These are phyloP conservation scores for Condylura cristata DNA, from an alignment of 2,113 vertebrate species.

Conservation along the genomic window DNA sequence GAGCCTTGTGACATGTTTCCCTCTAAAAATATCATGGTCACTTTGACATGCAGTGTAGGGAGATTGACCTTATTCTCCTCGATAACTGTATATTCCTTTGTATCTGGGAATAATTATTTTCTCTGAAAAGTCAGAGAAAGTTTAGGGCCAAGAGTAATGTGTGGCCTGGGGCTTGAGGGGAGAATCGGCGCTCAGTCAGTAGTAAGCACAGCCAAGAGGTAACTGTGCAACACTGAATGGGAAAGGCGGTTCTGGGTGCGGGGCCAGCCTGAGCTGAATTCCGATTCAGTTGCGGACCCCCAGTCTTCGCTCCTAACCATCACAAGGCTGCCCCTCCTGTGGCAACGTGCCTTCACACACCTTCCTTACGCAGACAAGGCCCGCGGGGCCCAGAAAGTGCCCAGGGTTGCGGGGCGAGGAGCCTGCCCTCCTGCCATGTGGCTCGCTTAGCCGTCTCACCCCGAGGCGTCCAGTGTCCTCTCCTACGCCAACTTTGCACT, in stretches of 20 bases:
- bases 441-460: not conserved
- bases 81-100: not conserved
- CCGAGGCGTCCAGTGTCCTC: not conserved
- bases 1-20: not conserved
- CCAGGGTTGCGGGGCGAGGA: not conserved
- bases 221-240: not conserved
- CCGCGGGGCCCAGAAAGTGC: not conserved
- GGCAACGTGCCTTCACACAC: not conserved
- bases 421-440: not conserved
- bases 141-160: not conserved
- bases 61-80: not conserved
- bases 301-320: not conserved
- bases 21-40: not conserved
- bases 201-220: not conserved
- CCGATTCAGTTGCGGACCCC: too few relatives aligned
- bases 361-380: not conserved
- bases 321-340: too few relatives aligned
- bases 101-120: slow-evolving; percentile 11
- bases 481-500: not conserved
- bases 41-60: not conserved
- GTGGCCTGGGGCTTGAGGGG: not conserved
- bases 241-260: not conserved
- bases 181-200: not conserved
- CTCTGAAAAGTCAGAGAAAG: slow-evolving; percentile 1
- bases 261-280: not conserved